These are phyloP conservation scores for Nasonovia ribisnigri DNA, from an alignment of 2,888 invertebrate species.

Conservation along the genomic window DNA sequence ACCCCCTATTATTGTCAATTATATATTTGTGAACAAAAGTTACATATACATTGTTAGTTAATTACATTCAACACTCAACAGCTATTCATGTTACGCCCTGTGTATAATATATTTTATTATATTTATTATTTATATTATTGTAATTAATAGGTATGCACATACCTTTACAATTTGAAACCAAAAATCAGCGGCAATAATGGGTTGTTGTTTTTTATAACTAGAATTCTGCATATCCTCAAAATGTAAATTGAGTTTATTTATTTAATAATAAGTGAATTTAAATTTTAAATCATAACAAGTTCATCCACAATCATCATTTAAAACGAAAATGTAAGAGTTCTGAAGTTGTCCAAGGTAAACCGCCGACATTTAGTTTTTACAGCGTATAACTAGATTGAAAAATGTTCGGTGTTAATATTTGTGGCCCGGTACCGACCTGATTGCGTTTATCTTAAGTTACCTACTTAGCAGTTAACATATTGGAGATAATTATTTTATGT, in stretches of 20 bases:
- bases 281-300: background rate
- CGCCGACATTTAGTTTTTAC: background rate
- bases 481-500: background rate
- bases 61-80: too few species aligned
- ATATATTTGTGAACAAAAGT: background rate
- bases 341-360: background rate
- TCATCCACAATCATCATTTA: background rate
- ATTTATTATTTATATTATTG: background rate
- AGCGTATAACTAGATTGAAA: background rate
- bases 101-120: background rate
- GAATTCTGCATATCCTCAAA: background rate
- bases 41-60: too few species aligned
- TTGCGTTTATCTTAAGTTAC: too few species aligned
- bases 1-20: background rate
- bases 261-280: background rate
- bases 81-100: background rate
- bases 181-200: background rate
- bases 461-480: too few species aligned
- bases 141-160: background rate
- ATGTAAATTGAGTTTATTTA: background rate
- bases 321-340: background rate
- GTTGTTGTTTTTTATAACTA: background rate
- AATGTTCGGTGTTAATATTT: background rate
- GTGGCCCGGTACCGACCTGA: too few species aligned
- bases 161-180: background rate